Evolutionary conservation across 2,113 vertebrate genomes (phyloP), one percentile per base, ranked within the genome.

Genomic region (Cyanistes caeruleus): DNA sequence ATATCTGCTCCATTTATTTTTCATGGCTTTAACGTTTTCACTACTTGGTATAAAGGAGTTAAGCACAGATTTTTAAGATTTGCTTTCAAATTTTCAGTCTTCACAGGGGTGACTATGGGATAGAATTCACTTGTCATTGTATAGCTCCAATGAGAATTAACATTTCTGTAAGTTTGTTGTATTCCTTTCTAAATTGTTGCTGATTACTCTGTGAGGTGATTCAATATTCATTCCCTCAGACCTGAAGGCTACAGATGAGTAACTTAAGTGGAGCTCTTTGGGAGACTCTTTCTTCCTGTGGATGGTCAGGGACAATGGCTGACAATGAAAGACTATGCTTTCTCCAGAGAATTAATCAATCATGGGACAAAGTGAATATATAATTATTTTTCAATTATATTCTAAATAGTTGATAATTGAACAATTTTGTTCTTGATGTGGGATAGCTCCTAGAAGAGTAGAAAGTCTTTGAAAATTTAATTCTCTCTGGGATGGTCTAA

Each of bases 391-490:
- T 53, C 27, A 73, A 33, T 83, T 94, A 94, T 20, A 60, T 87
- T 91, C 25, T 68, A 94, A 93, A 44, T 69, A 48, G 53, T 43
- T 48, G 58, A 22, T 90, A 88, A 60, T 58, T 85, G 63, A 91
- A 37, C 33, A 63, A 33, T 67, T 94, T 95, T 73, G 15, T 46
- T 95, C 68, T 78, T 46, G 23, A 25, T 56, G 20, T 15, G 43
- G 20, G 33, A 46, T 31, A n/a, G 52, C 31, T 77, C 49, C 39
- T 86, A 58, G 21, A 94, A 87, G 46, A 92, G 21, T 10, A 46
- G 33, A 53, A 89, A 89, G 37, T 55, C 46, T 90, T 73, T 84
- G 35, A 56, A 97, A 96, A 62, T 94, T 19, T 89, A 84, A 93
- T 94, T 93, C 48, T 82, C 69, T 65, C 68, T 46, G 15, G 49